Evolutionary conservation across 2,888 invertebrate species (phyloP).

Genomic region (Mythimna ferrago): DNA sequence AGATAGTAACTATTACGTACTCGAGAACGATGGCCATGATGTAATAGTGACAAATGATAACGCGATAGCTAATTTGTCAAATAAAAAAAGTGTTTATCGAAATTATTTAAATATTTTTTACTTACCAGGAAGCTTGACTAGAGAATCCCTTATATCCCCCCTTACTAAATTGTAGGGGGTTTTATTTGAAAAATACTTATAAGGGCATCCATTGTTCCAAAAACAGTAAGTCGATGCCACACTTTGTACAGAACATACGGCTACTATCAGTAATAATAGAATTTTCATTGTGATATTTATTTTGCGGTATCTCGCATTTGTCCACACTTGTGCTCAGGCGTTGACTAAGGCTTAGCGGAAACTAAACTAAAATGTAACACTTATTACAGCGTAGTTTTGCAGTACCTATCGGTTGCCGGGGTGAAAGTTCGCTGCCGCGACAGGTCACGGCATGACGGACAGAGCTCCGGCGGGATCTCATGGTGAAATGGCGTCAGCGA

Average conservation of each 20-base stretch:
- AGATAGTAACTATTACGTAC: not conserved
- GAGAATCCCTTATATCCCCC: constrained; percentile 82
- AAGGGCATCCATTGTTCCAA: constrained; percentile 86
- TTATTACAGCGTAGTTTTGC: constrained; percentile 7
- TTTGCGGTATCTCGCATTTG: constrained; percentile 23
- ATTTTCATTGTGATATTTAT: constrained; percentile 67
- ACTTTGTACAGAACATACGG: constrained; percentile 60
- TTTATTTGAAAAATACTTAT: constrained; percentile 80
- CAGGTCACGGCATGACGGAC: too few species aligned
- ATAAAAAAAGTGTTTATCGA: too few species aligned
- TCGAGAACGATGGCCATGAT: not conserved
- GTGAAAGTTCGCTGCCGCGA: too few species aligned
- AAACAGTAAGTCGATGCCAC: constrained; percentile 77
- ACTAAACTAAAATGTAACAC: constrained; percentile 51
- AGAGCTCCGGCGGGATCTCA: too few species aligned
- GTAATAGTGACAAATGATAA: not conserved
- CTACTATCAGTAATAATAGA: constrained; percentile 55
- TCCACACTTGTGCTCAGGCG: constrained; percentile 75
- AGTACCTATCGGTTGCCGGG: constrained; percentile 33
- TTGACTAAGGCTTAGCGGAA: constrained; percentile 44
- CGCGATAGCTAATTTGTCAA: not conserved
- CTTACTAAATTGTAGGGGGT: constrained; percentile 80
- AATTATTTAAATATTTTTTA: not conserved
- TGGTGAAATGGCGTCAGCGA: too few species aligned
- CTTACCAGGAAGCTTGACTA: constrained; percentile 79